Base-by-base conservation (phyloP, 1,140 invertebrate genomes). In the Sitophilus oryzae region DNA sequence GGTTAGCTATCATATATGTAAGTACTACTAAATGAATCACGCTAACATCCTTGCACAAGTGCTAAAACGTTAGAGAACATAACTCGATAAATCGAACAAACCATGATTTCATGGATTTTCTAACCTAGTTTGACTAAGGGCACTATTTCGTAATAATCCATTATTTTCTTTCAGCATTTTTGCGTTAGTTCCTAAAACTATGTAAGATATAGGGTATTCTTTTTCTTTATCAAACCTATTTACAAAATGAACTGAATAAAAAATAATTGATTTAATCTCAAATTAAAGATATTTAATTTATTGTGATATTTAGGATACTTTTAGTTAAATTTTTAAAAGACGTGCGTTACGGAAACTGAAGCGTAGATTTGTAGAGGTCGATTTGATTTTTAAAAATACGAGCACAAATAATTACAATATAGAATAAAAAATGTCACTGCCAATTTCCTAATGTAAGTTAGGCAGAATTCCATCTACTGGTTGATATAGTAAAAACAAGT, bases 391-490 rank as follows among this genome's bases (percentile, higher is more conserved):
- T 16, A 14, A n/a, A 9, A 51, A 41, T 10, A 37, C 30, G 35
- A 61, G 65, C 65, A 66, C 65, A 66, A 66, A 63, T 51, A 40
- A 54, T 54, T 53, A 59, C 52, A 48, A 60, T 53, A 55, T 63
- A 61, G 49, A 51, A 51, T 59, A 66, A 62, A 60, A 61, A 63
- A 59, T 50, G 53, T 63, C 65, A 66, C 65, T 66, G 65, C 65
- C 65, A 66, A 56, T 62, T 51, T 36, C 52, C 48, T 59, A 57
- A 57, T 54, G 55, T 65, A 63, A 60, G 54, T 61, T 59, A 66
- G 63, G 65, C 65, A 66, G 63, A 56, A 58, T 62, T 64, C 58
- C 59, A 62, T 57, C 52, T 58, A 47, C 44, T 50, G 44, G 40
- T 19, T 51, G 40, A 10, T 5, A 30, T 9, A 30, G n/a, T 6